Evolutionary conservation across 2,113 vertebrate genomes (phyloP).

Genomic region (Elgaria multicarinata): DNA sequence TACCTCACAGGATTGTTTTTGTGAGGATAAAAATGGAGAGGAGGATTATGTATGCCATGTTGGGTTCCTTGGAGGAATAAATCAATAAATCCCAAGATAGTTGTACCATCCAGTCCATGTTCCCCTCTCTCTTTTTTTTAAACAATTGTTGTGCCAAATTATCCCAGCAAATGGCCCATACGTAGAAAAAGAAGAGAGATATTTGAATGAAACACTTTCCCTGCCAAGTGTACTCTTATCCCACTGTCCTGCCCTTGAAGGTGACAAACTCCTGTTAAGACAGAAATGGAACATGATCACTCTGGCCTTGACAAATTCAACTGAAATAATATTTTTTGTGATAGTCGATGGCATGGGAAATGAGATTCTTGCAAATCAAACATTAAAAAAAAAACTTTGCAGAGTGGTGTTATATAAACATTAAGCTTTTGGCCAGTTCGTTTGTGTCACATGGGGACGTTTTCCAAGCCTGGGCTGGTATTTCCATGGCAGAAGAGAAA

Average conservation of each 20-base stretch:
- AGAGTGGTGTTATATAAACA: constrained; percentile 25
- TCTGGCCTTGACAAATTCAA: neutral
- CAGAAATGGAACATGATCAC: neutral
- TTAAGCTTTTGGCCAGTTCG: constrained; percentile 46
- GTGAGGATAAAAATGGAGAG: too few relatives aligned
- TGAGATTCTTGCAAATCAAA: neutral
- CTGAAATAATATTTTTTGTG: neutral
- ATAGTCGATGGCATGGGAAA: neutral
- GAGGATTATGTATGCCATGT: too few relatives aligned
- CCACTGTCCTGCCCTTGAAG: too few relatives aligned
- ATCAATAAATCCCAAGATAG: neutral
- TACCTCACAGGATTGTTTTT: too few relatives aligned
- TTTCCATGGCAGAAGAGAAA: constrained; percentile 31
- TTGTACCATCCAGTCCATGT: neutral
- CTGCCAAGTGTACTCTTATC: too few relatives aligned
- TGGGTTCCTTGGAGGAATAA: too few relatives aligned
- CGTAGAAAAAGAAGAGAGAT: neutral
- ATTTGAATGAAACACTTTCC: neutral
- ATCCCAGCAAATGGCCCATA: neutral
- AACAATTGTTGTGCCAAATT: neutral
- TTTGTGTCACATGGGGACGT: constrained; percentile 49
- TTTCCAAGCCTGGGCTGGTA: constrained; percentile 34
- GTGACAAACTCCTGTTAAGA: neutral
- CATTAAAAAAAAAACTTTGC: neutral
- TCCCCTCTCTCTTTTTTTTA: neutral